Evolutionary conservation across 2,797 vertebrate genomes (phyloP), one percentile per base, ranked within the genome.

Genomic region (Pampus argenteus): DNA sequence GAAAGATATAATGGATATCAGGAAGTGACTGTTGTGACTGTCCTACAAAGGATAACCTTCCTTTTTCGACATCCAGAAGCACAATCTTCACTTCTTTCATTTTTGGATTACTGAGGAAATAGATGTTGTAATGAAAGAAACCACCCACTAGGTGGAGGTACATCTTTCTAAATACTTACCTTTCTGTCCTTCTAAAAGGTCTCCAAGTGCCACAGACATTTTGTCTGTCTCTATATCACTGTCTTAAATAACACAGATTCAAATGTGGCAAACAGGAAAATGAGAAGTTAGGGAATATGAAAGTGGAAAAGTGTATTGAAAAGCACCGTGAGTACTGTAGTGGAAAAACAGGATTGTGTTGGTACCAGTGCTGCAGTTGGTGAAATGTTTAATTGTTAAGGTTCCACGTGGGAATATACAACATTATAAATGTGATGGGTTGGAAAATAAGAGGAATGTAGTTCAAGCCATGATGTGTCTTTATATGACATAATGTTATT

Each of bases 81-180:
- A 52, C 49, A 75, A 22, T n/a, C 20, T 13, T 31, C 28, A 56
- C 29, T 62, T 70, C 10, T 52, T 57, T 73, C 22, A 11, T 47
- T 62, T 62, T 68, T 56, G 20, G 25, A 64, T 3, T 25, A 14
- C 34, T 0, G 26, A 51, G 50, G 69, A 84, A 69, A 47, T 9
- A 14, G 51, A 71, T 23, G 14, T 47, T 78, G 83, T 85, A 78
- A 77, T 64, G 55, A 74, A 54, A 49, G 1, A 55, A 42, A 64
- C 57, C 48, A 18, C 40, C 85, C 92, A 88, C 88, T 74, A 87
- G 90, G 71, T 88, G 91, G 92, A 77, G 78, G 67, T 86, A 83
- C 54, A 84, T 20, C 48, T 74, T 74, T 56, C 38, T 50, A n/a
- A 86, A 80, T 81, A 74, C 69, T 67, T 70, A 31, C 69, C 56